Percentiles rank a stretch among this genome's conserved stretches.
These are phyloP conservation scores for Imbricaverruca yamaguchii DNA, from an alignment of 2,888 invertebrate species.

Conservation along the genomic window DNA sequence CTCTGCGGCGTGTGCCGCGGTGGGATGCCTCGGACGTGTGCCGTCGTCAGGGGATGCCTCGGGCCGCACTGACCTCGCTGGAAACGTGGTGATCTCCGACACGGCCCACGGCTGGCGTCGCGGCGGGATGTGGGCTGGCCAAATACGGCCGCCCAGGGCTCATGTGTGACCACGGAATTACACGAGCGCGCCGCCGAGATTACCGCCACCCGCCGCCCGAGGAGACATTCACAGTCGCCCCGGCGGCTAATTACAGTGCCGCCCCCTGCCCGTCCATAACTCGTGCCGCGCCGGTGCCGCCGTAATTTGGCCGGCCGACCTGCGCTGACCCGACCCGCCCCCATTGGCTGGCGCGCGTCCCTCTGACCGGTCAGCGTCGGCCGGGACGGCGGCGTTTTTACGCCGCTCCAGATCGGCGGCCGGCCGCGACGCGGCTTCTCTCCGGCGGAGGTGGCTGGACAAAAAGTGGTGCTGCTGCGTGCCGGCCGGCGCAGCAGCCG, in stretches of 20 bases:
- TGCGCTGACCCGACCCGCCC: not conserved
- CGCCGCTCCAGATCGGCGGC: constrained; percentile 5
- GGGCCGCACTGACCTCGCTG: too few relatives aligned
- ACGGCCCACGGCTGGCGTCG: not conserved
- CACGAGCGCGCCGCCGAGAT: not conserved
- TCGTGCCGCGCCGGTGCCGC: not conserved
- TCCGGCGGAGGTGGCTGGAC: not conserved
- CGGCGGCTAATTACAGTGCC: not conserved
- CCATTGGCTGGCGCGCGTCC: not conserved
- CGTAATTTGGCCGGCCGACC: not conserved
- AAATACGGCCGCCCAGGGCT: not conserved
- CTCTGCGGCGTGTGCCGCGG: too few relatives aligned
- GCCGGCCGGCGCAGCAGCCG: not conserved
- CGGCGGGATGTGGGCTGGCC: not conserved
- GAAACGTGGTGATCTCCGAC: too few relatives aligned
- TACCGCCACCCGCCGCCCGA: not conserved
- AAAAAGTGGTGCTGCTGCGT: constrained; percentile 2
- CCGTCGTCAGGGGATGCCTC: too few relatives aligned
- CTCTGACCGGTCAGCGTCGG: not conserved
- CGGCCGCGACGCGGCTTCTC: too few relatives aligned
- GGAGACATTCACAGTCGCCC: not conserved
- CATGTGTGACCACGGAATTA: constrained; percentile 1
- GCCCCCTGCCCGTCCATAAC: not conserved
- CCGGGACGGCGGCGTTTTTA: not conserved
- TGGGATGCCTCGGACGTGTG: too few relatives aligned